These are phyloP conservation scores for Lasioglossum marginatum DNA, from an alignment of 2,888 invertebrate species.

Conservation along the genomic window DNA sequence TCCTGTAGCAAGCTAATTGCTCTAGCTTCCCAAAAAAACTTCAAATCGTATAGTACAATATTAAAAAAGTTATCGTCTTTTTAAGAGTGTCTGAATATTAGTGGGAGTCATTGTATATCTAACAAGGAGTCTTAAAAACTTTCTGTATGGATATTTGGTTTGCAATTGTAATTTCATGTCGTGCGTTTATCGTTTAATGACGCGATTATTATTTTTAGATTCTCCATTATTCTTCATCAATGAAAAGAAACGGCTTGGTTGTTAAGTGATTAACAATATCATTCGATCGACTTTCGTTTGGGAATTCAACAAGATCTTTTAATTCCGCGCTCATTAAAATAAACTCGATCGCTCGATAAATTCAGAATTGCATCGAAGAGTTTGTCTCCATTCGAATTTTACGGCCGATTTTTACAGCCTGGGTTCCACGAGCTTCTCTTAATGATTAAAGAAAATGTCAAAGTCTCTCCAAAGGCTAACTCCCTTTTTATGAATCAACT, in stretches of 20 bases:
- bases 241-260: not conserved
- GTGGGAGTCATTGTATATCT: no score
- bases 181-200: not conserved
- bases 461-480: not conserved
- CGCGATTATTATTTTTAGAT: not conserved
- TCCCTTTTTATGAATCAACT: constrained; percentile 35
- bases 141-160: not conserved
- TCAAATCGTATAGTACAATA: no score
- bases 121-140: not conserved
- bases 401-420: not conserved
- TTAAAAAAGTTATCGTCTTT: no score
- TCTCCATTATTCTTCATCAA: not conserved
- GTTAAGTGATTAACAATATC: not conserved
- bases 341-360: not conserved
- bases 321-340: not conserved
- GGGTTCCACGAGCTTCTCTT: not conserved
- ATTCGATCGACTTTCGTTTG: not conserved
- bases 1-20: no score
- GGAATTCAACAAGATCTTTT: not conserved
- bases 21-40: no score
- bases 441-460: constrained; percentile 3
- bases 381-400: not conserved
- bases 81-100: no score
- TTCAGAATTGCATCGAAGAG: not conserved
- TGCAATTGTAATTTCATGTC: not conserved